Conservation (phyloP, 1,140 invertebrate genomes). For the Lepidurus couesii region DNA sequence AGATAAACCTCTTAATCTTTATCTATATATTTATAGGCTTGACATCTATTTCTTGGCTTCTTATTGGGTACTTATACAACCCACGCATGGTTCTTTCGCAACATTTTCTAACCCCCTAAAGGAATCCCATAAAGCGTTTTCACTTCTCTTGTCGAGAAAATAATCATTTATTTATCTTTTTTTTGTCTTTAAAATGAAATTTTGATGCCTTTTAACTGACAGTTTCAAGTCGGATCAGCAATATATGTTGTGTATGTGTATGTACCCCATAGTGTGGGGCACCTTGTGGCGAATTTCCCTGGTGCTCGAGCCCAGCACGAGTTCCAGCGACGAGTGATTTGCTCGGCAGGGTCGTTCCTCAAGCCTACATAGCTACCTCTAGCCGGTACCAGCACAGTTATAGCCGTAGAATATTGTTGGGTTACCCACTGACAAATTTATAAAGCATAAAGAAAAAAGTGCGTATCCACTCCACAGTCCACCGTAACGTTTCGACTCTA, state of each 20-base stretch:
- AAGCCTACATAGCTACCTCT: background rate
- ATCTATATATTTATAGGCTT: too few species aligned
- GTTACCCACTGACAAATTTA: background rate
- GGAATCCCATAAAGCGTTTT: too few species aligned
- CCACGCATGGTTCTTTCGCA: too few species aligned
- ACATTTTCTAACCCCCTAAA: too few species aligned
- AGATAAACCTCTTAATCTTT: background rate
- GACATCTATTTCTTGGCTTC: too few species aligned
- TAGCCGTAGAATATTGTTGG: background rate
- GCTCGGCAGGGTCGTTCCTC: background rate
- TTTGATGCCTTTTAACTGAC: background rate
- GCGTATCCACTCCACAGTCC: background rate
- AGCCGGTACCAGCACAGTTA: background rate
- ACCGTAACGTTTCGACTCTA: too few species aligned
- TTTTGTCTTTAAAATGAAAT: background rate
- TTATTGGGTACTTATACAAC: too few species aligned
- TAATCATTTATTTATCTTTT: background rate
- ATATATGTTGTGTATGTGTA: slow-evolving; percentile 14
- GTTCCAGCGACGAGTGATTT: slow-evolving; percentile 18
- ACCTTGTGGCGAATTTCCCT: slow-evolving; percentile 16
- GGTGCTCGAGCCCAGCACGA: slow-evolving; percentile 12
- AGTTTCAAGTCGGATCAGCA: background rate
- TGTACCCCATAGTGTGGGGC: slow-evolving; percentile 6
- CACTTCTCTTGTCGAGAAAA: too few species aligned
- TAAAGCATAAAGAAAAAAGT: background rate